These are phyloP conservation scores for Anaspis maculata DNA, from an alignment of 2,888 invertebrate genomes.

Conservation along the genomic window DNA sequence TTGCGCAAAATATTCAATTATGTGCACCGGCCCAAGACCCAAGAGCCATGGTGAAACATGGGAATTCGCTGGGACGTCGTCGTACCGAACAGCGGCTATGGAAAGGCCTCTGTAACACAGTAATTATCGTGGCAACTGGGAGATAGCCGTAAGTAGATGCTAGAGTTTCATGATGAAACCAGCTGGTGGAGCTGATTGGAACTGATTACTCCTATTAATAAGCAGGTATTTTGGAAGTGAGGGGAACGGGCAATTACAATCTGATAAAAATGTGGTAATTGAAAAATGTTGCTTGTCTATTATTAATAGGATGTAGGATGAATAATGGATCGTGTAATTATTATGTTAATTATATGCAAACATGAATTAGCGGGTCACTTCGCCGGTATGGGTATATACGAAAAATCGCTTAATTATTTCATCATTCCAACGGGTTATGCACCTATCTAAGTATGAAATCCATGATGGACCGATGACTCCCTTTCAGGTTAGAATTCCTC, in stretches of 20 bases:
- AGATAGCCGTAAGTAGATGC: conserved; percentile 22
- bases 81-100: too few relatives aligned
- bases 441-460: too few relatives aligned
- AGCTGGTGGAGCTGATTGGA: conserved; percentile 30
- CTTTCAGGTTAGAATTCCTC: too few relatives aligned
- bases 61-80: too few relatives aligned
- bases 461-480: too few relatives aligned
- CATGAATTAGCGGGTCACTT: conserved; percentile 14
- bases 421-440: too few relatives aligned
- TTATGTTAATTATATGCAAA: conserved; percentile 16
- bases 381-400: too few relatives aligned
- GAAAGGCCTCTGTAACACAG: conserved; percentile 16
- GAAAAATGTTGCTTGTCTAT: conserved; percentile 22
- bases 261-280: conserved; percentile 26
- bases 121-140: conserved; percentile 23
- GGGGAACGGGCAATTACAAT: conserved; percentile 21
- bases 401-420: too few relatives aligned
- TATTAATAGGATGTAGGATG: conserved; percentile 11
- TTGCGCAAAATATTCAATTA: too few relatives aligned
- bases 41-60: too few relatives aligned
- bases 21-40: too few relatives aligned
- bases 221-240: conserved; percentile 20
- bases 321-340: conserved; percentile 12
- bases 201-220: conserved; percentile 30
- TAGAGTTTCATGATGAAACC: conserved; percentile 24